Conservation (phyloP, 2,888 invertebrate genomes). For the Eugnorisma glareosa region DNA sequence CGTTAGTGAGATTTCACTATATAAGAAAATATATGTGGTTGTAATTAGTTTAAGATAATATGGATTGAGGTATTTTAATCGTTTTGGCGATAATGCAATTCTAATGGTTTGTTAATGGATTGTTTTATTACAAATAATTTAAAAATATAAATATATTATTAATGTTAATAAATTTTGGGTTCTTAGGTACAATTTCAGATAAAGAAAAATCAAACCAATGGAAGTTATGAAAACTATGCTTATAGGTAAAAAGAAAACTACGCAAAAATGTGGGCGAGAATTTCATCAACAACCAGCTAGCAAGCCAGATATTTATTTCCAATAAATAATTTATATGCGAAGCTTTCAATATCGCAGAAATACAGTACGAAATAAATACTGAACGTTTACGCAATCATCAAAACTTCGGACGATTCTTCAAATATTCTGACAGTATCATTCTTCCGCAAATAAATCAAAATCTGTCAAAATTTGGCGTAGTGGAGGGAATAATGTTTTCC, state of each 20-base stretch:
- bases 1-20: slow-evolving; percentile 3
- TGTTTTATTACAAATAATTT: neutral
- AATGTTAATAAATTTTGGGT: neutral
- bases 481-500: neutral
- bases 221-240: neutral
- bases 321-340: neutral
- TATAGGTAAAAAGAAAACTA: neutral
- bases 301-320: neutral
- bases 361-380: neutral
- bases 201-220: neutral
- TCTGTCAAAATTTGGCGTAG: neutral
- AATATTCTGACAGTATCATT: neutral
- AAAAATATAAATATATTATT: too few species aligned
- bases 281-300: neutral
- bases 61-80: neutral
- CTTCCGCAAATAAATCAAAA: neutral
- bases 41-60: neutral
- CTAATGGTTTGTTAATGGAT: neutral
- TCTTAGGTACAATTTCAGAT: neutral
- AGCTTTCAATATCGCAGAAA: neutral
- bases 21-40: neutral
- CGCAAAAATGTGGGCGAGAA: too few species aligned
- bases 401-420: neutral
- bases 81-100: neutral
- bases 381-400: neutral